phyloP scores from a whole-genome alignment of 2,888 invertebrate species.

The Orgyia antiqua region DNA sequence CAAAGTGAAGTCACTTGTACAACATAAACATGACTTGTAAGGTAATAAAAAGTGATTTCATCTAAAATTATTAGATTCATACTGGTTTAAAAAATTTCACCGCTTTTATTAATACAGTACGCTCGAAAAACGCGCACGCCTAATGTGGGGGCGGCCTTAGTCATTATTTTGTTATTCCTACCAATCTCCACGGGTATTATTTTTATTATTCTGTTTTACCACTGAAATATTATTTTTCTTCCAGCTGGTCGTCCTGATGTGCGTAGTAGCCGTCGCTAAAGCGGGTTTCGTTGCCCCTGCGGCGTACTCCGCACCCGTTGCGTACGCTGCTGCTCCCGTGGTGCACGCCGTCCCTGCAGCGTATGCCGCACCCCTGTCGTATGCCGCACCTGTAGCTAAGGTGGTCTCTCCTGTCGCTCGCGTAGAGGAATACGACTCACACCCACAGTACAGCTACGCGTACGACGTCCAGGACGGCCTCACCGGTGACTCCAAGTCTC shows the following conservation, averaged over 20 bases:
- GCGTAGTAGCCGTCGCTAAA: neutral
- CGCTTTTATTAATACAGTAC: no score
- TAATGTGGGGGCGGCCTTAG: no score
- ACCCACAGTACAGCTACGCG: constrained; percentile 57
- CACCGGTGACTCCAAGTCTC: constrained; percentile 67
- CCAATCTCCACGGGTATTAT: no score
- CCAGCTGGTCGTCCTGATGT: constrained; percentile 36
- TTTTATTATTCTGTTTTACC: no score
- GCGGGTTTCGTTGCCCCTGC: constrained; percentile 35
- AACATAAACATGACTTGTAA: constrained; percentile 25
- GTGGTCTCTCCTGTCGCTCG: constrained; percentile 32
- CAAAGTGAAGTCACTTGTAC: constrained; percentile 10
- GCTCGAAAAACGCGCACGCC: no score
- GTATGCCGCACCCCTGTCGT: constrained; percentile 13
- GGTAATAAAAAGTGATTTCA: no score
- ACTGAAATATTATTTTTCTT: no score
- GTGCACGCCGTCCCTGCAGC: constrained; percentile 34
- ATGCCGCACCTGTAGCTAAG: constrained; percentile 31
- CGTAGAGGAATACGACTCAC: constrained; percentile 40
- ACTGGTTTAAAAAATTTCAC: no score
- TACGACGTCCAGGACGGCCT: constrained; percentile 61
- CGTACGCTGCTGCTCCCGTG: constrained; percentile 31
- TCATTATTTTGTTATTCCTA: no score
- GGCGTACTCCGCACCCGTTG: constrained; percentile 23
- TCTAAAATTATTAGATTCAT: no score